phyloP scores from a whole-genome alignment of 2,113 vertebrate genomes.

The Otis tarda region DNA sequence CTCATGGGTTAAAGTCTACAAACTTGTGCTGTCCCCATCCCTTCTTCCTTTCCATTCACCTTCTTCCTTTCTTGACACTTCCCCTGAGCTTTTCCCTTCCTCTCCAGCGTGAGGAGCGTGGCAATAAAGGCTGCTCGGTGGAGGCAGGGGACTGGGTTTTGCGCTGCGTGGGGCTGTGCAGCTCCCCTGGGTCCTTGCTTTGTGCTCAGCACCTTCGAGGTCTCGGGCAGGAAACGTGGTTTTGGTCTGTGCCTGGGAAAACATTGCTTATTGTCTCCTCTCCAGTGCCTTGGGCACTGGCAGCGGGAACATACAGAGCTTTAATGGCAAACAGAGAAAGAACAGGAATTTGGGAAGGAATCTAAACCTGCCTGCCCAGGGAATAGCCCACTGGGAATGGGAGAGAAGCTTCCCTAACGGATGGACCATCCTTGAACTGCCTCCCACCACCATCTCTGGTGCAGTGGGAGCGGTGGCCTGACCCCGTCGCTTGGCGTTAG shows the following conservation, averaged over 20 bases:
- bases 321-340: neutral
- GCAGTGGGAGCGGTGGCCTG: neutral
- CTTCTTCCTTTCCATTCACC: constrained; percentile 45
- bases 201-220: neutral
- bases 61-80: neutral
- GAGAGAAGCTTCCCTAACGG: neutral
- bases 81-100: constrained; percentile 28
- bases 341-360: neutral
- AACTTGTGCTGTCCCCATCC: neutral
- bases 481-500: accelerated
- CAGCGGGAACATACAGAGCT: neutral
- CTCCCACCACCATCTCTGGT: neutral
- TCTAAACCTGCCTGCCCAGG: neutral
- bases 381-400: neutral
- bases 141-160: neutral
- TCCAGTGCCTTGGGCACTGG: neutral
- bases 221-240: neutral
- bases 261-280: neutral
- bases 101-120: neutral
- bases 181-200: neutral
- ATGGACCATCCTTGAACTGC: neutral
- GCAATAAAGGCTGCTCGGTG: neutral
- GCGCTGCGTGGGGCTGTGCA: neutral
- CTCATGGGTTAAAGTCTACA: neutral
- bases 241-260: neutral